These are phyloP conservation scores for Synanthedon formicaeformis DNA, from an alignment of 2,888 invertebrate genomes.

Conservation along the genomic window DNA sequence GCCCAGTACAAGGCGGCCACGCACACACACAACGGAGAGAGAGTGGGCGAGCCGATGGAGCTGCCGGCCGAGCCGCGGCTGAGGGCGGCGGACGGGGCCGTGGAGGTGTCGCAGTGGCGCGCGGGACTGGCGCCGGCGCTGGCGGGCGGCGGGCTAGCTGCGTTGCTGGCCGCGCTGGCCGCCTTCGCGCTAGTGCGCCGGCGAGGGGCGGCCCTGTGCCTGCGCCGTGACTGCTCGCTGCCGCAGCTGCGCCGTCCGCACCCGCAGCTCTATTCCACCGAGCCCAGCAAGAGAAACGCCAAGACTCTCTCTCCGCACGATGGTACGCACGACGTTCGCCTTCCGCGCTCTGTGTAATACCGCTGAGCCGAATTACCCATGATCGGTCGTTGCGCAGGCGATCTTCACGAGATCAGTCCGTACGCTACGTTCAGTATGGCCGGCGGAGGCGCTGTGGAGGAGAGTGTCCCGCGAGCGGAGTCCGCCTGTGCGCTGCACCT, in stretches of 20 bases:
- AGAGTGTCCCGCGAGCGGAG: constrained; percentile 52
- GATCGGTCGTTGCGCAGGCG: constrained; percentile 19
- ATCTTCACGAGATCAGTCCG: constrained; percentile 80
- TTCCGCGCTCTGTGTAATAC: not conserved
- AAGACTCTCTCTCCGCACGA: constrained; percentile 32
- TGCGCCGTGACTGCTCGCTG: constrained; percentile 6
- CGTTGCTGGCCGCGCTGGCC: constrained; percentile 19
- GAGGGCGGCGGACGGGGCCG: constrained; percentile 11
- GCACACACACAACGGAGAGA: constrained; percentile 53
- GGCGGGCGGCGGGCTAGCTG: constrained; percentile 23
- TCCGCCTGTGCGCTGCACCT: constrained; percentile 46
- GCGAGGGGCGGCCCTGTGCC: constrained; percentile 6
- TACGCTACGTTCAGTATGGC: constrained; percentile 82
- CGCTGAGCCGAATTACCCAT: not conserved
- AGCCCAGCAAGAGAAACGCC: constrained; percentile 31
- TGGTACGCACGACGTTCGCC: constrained; percentile 11
- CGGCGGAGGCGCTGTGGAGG: constrained; percentile 37
- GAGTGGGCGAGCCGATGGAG: constrained; percentile 35
- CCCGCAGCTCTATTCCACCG: constrained; percentile 33
- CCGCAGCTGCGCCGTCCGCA: constrained; percentile 15
- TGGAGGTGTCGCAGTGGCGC: constrained; percentile 12
- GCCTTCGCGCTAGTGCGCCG: constrained; percentile 9
- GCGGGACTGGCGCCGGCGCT: constrained; percentile 20
- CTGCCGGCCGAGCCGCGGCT: constrained; percentile 15
- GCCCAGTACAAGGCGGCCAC: constrained; percentile 70